Base-by-base conservation (phyloP, 1,140 invertebrate genomes). In the Drosophila kohkoa region DNA sequence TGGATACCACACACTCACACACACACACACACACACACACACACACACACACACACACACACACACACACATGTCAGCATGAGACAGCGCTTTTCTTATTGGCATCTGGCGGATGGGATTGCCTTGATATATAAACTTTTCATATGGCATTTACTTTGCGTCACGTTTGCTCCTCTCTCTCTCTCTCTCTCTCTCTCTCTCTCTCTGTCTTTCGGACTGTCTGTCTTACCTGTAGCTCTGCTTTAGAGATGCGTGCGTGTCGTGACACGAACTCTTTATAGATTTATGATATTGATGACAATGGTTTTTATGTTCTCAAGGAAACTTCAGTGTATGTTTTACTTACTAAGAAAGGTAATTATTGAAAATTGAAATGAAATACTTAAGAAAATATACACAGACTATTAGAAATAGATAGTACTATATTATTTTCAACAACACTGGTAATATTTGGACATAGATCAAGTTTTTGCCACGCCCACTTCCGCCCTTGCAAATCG, bases 71-170 rank as follows among this genome's bases (percentile, higher is more conserved):
- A 28, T 58, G 68, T 38, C 51, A 68, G 58, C 65, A 77, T 86
- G 82, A 87, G 79, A 76, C 82, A 86, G 82, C 82, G 69, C 66
- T 86, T 25, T 86, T 79, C 59, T 69, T 77, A 86, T 87, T 79
- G 79, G 68, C 65, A 81, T 59, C 70, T 49, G 51, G 30, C 6
- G 38, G 38, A 52, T 51, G 58, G 59, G 28, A 8, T 65, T 77
- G 58, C 38, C 38, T 43, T 25, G 35, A 60, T 46, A 60, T 46
- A 60, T 30, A 46, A 60, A 55, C 4, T 52, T 52, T 52, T 52
- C 28, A 13, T 32, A 52, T 52, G 51, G 51, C 25, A 52, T 46
- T 45, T 60, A 41, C 32, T 45, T 59, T 43, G 41, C 41, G 41
- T 13, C 41, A n/a, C n/a, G n/a, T 7, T n/a, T 5, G 20, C 5